Base-by-base conservation (phyloP, 2,888 invertebrate species). In the Tolmerus cingulatus region DNA sequence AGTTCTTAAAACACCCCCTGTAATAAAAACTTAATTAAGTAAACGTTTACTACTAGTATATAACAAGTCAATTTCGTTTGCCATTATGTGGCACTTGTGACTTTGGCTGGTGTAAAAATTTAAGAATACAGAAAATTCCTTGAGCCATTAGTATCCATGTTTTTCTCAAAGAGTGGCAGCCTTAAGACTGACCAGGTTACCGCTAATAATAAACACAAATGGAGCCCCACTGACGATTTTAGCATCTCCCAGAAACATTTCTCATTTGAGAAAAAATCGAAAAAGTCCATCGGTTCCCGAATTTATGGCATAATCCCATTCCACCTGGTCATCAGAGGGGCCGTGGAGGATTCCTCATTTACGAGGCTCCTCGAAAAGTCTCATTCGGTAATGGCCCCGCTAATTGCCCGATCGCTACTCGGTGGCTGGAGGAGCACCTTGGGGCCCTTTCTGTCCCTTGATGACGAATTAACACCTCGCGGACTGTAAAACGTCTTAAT, bases 401-500 rank as follows among this genome's bases (percentile, higher is more conserved):
- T 85, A 85, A 85, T 85, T 85, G 85, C 57, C 43, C 27, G 85
- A 85, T 74, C 51, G 85, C 85, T 85, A 74, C 85, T 30, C 85
- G 30, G 40, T 9, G 19, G 74, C 19, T 43, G 30, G 46, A 43
- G 46, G 27, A 5, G 12, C 27, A n/a, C n/a, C 74, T 74, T n/a
- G 7, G 46, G 85, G 23, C 74, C 85, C 74, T 85, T 37, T 74
- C 43, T 85, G 85, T 85, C 85, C 85, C 74, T 74, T 74, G 46
- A 85, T 85, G 27, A 43, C 74, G 57, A 88, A 88, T 88, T 88
- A 88, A 87, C 88, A 88, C 88, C 88, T 87, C 43, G n/a, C 9
- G 86, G 55, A 78, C 76, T 88, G 82, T 82, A 88, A 78, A 88
- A 86, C 76, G 86, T 87, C 86, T 88, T 88, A 87, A 88, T 88